These are phyloP conservation scores for Leptinotarsa texana DNA, from an alignment of 1,140 invertebrate genomes.

Conservation along the genomic window DNA sequence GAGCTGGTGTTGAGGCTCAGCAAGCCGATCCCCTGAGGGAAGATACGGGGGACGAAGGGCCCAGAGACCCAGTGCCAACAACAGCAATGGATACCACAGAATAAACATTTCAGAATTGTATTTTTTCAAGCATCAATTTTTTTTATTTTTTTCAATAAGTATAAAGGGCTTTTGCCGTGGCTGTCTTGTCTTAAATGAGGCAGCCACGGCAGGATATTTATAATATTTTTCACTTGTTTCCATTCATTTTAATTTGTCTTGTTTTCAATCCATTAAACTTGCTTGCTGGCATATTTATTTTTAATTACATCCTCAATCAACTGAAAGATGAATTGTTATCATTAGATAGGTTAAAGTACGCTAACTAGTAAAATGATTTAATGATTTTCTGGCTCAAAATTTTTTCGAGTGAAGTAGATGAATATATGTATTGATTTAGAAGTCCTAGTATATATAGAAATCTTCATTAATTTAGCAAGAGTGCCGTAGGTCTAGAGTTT, in stretches of 20 bases:
- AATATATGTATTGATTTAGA: too few species aligned
- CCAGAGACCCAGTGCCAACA: slow-evolving; percentile 57
- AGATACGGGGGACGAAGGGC: slow-evolving; percentile 50
- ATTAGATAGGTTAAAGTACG: too few species aligned
- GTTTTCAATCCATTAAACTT: background rate
- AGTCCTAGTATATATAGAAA: too few species aligned
- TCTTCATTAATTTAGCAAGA: too few species aligned
- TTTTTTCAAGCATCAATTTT: slow-evolving; percentile 11
- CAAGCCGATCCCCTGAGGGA: slow-evolving; percentile 44
- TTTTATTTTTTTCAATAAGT: background rate
- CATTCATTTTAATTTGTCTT: too few species aligned
- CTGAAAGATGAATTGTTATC: too few species aligned
- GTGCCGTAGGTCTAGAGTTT: too few species aligned
- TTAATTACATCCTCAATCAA: too few species aligned
- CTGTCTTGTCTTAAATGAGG: slow-evolving; percentile 37
- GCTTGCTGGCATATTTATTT: background rate
- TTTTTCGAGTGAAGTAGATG: too few species aligned
- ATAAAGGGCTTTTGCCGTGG: slow-evolving; percentile 42
- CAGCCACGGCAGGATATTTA: slow-evolving; percentile 44
- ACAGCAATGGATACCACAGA: slow-evolving; percentile 65
- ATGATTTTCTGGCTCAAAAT: too few species aligned
- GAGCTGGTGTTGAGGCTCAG: slow-evolving; percentile 47
- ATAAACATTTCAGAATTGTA: slow-evolving; percentile 47
- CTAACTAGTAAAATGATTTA: too few species aligned
- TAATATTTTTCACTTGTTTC: too few species aligned